These are phyloP conservation scores for Oryzias javanicus DNA, from an alignment of 2,113 vertebrate species.

Conservation along the genomic window DNA sequence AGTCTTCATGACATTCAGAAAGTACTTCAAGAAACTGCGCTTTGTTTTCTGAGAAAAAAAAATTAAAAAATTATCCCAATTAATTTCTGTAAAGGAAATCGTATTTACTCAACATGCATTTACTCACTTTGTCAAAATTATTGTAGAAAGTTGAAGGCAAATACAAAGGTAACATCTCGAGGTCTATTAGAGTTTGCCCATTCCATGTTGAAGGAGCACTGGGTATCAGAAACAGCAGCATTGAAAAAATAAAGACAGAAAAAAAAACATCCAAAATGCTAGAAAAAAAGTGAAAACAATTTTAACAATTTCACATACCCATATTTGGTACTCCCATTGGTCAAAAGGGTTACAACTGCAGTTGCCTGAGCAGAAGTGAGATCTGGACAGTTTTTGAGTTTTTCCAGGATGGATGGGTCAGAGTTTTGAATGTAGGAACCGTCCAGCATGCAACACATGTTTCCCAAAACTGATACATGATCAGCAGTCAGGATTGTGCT, in stretches of 20 bases:
- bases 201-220: constrained; percentile 66
- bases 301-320: constrained; percentile 50
- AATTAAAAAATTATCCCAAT: neutral
- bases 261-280: neutral
- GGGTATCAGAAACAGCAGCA: neutral
- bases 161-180: constrained; percentile 64
- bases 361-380: constrained; percentile 36
- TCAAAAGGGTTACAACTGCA: constrained; percentile 53
- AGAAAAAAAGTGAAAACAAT: neutral
- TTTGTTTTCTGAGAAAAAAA: constrained; percentile 50
- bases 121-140: constrained; percentile 57
- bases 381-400: constrained; percentile 59
- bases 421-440: constrained; percentile 63
- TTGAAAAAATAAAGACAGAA: too few species aligned
- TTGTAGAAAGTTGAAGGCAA: constrained; percentile 59
- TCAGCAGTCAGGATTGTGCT: constrained; percentile 44
- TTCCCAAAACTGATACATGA: constrained; percentile 66
- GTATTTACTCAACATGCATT: neutral
- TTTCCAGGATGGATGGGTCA: constrained; percentile 67
- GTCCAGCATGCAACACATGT: constrained; percentile 71
- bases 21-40: constrained; percentile 37
- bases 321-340: constrained; percentile 52
- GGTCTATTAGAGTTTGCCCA: constrained; percentile 49
- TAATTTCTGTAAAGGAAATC: neutral
- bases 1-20: neutral